These are phyloP conservation scores for Drosophila nikananu DNA, from an alignment of 1,140 invertebrate genomes.

Conservation along the genomic window DNA sequence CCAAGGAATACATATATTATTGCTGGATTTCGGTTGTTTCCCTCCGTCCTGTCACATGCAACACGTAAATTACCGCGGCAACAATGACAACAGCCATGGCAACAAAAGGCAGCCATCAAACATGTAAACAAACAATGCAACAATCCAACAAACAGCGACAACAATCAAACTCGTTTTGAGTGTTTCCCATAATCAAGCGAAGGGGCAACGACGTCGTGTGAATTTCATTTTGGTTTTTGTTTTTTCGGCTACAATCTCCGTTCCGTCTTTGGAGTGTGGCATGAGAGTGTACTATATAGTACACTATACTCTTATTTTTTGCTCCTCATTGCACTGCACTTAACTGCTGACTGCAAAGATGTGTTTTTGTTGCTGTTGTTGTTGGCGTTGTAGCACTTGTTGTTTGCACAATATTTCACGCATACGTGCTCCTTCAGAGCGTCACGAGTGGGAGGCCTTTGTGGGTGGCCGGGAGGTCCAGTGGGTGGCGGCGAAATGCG, in stretches of 20 bases:
- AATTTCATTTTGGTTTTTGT: slow-evolving; percentile 50
- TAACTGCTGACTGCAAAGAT: slow-evolving; percentile 34
- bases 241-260: slow-evolving; percentile 38
- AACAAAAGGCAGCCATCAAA: slow-evolving; percentile 17
- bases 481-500: slow-evolving; percentile 60
- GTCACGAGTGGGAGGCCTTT: slow-evolving; percentile 1
- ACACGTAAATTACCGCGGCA: slow-evolving; percentile 63
- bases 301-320: slow-evolving; percentile 16
- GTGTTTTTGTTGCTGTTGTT: slow-evolving; percentile 25
- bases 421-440: slow-evolving; percentile 62
- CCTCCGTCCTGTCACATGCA: slow-evolving; percentile 53
- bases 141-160: slow-evolving; percentile 29
- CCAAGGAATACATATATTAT: background rate
- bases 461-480: slow-evolving; percentile 31
- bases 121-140: slow-evolving; percentile 35
- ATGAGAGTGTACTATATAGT: slow-evolving; percentile 8
- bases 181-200: slow-evolving; percentile 64
- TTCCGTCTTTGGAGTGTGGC: slow-evolving; percentile 47
- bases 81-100: slow-evolving; percentile 23
- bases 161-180: slow-evolving; percentile 72
- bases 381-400: slow-evolving; percentile 42
- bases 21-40: background rate
- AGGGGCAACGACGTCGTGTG: slow-evolving; percentile 56
- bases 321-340: slow-evolving; percentile 50
- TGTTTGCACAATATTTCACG: slow-evolving; percentile 84